Evolutionary conservation across 1,140 invertebrate species (phyloP).

Genomic region (Xylocopa sonorina): DNA sequence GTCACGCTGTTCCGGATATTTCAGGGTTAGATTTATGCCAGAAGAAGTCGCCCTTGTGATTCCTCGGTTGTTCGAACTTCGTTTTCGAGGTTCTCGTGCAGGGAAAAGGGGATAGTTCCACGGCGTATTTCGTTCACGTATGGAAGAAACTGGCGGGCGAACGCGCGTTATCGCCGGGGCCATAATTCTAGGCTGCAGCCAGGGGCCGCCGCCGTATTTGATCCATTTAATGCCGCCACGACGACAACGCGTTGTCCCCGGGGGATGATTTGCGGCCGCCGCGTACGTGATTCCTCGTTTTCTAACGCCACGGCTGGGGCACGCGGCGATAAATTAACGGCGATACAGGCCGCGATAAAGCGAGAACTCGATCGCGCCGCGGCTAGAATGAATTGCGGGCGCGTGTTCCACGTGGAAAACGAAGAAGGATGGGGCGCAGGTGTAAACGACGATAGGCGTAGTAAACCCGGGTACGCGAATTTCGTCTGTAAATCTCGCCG

Average conservation of each 20-base stretch:
- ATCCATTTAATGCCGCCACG: constrained; percentile 32
- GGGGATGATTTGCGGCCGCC: constrained; percentile 59
- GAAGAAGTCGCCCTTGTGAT: no score
- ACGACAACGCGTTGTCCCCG: constrained; percentile 50
- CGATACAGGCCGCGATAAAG: constrained; percentile 72
- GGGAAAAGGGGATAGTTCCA: no score
- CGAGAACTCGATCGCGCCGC: constrained; percentile 65
- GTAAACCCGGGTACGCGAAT: constrained; percentile 45
- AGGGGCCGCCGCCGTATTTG: constrained; percentile 14
- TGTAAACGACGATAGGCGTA: constrained; percentile 66
- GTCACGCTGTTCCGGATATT: background rate
- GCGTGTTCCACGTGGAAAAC: constrained; percentile 68
- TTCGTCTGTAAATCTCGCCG: constrained; percentile 58
- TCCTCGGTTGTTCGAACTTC: no score
- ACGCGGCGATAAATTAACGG: constrained; percentile 73
- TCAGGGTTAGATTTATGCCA: background rate
- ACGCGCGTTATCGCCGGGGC: background rate
- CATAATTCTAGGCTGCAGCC: constrained; percentile 1
- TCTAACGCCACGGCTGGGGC: constrained; percentile 66
- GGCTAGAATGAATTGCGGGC: constrained; percentile 68
- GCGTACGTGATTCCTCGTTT: constrained; percentile 73
- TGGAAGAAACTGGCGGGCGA: background rate
- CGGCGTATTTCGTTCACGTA: no score
- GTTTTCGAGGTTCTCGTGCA: no score
- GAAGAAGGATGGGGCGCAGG: constrained; percentile 74